Evolutionary conservation across 2,113 vertebrate species (phyloP).

Genomic region (Chloropsis hardwickii): DNA sequence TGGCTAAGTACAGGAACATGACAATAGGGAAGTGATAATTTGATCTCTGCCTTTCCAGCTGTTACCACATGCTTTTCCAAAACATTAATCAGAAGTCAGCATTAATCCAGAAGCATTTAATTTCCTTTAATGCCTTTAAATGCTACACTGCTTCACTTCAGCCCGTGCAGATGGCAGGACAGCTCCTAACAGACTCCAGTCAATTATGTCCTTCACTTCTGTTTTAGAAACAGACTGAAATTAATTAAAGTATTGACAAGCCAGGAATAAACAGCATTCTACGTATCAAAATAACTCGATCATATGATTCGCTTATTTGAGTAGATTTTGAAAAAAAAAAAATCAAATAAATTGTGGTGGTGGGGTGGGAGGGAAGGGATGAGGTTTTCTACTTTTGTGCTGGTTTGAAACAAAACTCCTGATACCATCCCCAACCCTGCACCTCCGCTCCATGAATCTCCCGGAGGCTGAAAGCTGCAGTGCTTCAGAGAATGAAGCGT

Average conservation of each 20-base stretch:
- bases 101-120: not conserved
- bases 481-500: not conserved
- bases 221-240: constrained; percentile 41
- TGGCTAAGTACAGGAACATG: not conserved
- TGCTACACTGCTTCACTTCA: not conserved
- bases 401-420: not conserved
- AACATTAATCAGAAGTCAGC: constrained; percentile 23
- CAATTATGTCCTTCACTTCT: constrained; percentile 9
- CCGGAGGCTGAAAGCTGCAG: not conserved
- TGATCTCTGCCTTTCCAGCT: not conserved
- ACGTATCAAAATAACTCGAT: not conserved
- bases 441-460: rapidly evolving
- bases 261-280: constrained; percentile 7
- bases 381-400: not conserved
- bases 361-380: not conserved
- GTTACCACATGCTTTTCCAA: not conserved
- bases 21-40: not conserved
- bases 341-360: rapidly evolving
- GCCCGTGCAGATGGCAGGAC: constrained; percentile 42
- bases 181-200: not conserved
- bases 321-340: too few species aligned
- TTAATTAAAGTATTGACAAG: constrained; percentile 40
- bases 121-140: not conserved
- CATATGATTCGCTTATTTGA: not conserved
- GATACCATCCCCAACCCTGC: not conserved